Evolutionary conservation across 2,113 vertebrate genomes (phyloP), one percentile per base, ranked within the genome.

Genomic region (Trematomus loennbergii): DNA sequence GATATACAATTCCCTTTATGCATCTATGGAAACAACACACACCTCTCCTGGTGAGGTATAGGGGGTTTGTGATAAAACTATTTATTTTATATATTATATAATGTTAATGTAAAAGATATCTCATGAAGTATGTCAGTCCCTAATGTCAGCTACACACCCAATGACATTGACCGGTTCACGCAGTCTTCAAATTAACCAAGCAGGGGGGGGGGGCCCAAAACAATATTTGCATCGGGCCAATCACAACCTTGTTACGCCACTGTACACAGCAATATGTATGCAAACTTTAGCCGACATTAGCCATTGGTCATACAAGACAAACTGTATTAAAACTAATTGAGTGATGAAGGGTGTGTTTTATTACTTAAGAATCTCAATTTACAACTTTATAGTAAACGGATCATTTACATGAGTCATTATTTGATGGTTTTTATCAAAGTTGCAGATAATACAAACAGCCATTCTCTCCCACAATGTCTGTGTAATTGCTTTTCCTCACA

Each of bases 401-500:
- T 4, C 10, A 1, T 36, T 52, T 48, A 16, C 20, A 54, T 22
- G 36, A 12, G 48, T 59, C n/a, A 11, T 8, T 20, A 15, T 73
- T 70, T 57, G 54, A 22, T 60, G 54, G 57, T 46, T 64, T 40
- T 65, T 15, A 54, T 63, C 22, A 20, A 53, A 11, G 8, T 3
- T 8, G 15, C 22, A 18, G 62, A 54, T 61, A 22, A 62, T 25
- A 48, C 12, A 43, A 16, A 10, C 2, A 53, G 45, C 18, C 9
- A 16, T 50, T 81, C 9, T 50, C 72, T 9, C 20, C 62, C 29
- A 45, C 48, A 20, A 11, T 17, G 62, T 22, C 46, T 59, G 17
- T 71, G 15, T 72, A 72, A 53, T 29, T 72, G 36, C 49, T 61
- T 80, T 33, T 66, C 33, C 69, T 72, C 50, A 12, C 83, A 57